Evolutionary conservation across 1,140 invertebrate species (phyloP), one percentile per base, ranked within the genome.

Genomic region (Drosophila takahashii): DNA sequence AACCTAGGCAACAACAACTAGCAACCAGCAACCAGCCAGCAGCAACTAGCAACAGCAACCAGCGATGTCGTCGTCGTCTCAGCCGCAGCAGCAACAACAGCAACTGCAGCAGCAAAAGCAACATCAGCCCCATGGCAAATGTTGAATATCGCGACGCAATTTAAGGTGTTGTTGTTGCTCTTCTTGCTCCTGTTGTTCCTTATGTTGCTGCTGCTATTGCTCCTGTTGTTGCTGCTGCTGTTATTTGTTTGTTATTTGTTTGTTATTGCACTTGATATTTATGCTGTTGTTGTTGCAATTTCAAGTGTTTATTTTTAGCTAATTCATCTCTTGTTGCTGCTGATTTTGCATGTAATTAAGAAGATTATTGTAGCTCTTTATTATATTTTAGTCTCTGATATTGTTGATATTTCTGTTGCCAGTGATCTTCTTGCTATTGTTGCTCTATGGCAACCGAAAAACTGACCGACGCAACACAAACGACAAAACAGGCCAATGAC

Each of bases 91-190:
- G 13, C 39, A 48, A 16, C 45, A 48, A 29, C 42, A 32, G 16
- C 41, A 39, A 32, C 71, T 54, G 27, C 71, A 64, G 16, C 69
- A 61, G 15, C 37, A 41, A 1, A 64, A 67, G 27, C 65, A 65
- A 27, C 71, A 62, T 32, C 15, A 13, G 34, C 62, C 60, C 75
- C 70, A 66, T 64, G 66, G 81, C 48, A 81, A 79, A 74, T 87
- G 83, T 87, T 79, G 83, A 84, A 84, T 77, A 84, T 87, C 65
- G 77, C 67, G 84, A 75, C 77, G 77, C 84, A 89, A 89, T 84
- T 75, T 76, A 73, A 79, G 64, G 57, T 76, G 65, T 61, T 56
- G 26, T 36, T 32, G 29, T n/a, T 57, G 58, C 10, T 61, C 29
- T 66, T 50, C 18, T 22, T 45, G 51, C n/a, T 54, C 48, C 41